Evolutionary conservation across 1,140 invertebrate genomes (phyloP), one percentile per base, ranked within the genome.

Genomic region (Teleopsis dalmanni): DNA sequence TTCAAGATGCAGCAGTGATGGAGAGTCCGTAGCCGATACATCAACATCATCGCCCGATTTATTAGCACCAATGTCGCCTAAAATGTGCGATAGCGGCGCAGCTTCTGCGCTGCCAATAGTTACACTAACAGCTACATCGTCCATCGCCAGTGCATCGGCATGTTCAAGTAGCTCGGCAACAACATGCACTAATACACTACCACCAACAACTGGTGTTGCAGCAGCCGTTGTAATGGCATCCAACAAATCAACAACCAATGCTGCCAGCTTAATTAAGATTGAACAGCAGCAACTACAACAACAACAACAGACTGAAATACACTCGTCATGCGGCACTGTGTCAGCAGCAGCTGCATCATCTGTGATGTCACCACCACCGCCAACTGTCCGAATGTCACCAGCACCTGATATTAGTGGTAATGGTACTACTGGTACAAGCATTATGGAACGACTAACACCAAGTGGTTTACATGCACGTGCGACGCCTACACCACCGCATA

Each of bases 1-100:
- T 79, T 91, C 89, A 75, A 81, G 90, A 79, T 91, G 89, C 81
- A 91, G 88, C 76, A 91, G 88, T 76, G 89, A 93, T 83, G 90
- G 89, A 84, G 88, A 89, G 78, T 90, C 87, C 71, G 83, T 89
- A 74, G 87, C 87, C 63, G 89, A 91, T 73, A 88, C 88, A 62
- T 89, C 85, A 73, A 88, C 85, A 62, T 88, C 87, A 60, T 90
- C 87, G 62, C 86, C 87, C 64, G 87, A 89, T 72, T 80, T 87
- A 51, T 79, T 83, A 65, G 84, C 83, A 71, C 84, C 82, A 62
- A 70, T 78, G 65, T 86, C 84, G 59, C 84, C 85, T 70, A 81
- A 81, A 70, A 79, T 81, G 72, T 70, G 76, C 74, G 70, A 79
- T 73, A 68, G 72, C 73, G 60, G 76, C 64, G 43, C 51, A 36